Base-by-base conservation (phyloP, 2,797 vertebrate species). In the Halcyon leucocephala region DNA sequence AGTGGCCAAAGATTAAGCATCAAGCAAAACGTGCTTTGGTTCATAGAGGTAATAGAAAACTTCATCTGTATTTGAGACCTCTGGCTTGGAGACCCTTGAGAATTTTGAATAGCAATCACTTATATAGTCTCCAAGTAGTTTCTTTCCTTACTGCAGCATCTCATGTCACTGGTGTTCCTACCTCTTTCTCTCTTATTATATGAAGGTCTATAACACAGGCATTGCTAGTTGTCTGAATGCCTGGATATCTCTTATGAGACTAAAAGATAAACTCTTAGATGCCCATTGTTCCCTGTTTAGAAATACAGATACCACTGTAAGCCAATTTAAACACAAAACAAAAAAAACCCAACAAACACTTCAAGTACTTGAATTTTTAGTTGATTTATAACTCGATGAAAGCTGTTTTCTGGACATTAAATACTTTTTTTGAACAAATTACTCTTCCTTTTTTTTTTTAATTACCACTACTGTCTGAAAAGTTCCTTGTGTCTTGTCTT, bases 381-480 rank as follows among this genome's bases (percentile, higher is more conserved):
- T 13, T 93, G 83, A 86, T 94, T 90, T 94, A 88, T n/a, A 58
- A 65, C 2, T 19, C 49, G 41, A 67, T 79, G 66, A 93, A 89
- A 91, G 48, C 58, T 58, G 5, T 82, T 90, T 82, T 85, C 78
- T 82, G 28, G 20, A 54, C 49, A 39, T 44, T 2, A 90, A 84
- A 37, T 83, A 25, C 3, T 74, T 72, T 69, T 76, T 80, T 15
- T 5, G 8, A 66, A 54, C 42, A 17, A 86, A 49, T 80, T 0
- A 73, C 58, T 82, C 5, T 2, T 48, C 7, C 4, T 48, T 11
- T 51, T 48, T 48, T 39, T 26, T 86, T 71, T 82, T 79, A 14
- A 76, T 90, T 83, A 26, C 33, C 60, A 71, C 26, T 54, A 31
- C 33, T 78, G 48, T 37, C 73, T 90, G 70, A 67, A 83, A 70